Conservation (phyloP, 2,113 vertebrate species). For the Oncorhynchus masou region DNA sequence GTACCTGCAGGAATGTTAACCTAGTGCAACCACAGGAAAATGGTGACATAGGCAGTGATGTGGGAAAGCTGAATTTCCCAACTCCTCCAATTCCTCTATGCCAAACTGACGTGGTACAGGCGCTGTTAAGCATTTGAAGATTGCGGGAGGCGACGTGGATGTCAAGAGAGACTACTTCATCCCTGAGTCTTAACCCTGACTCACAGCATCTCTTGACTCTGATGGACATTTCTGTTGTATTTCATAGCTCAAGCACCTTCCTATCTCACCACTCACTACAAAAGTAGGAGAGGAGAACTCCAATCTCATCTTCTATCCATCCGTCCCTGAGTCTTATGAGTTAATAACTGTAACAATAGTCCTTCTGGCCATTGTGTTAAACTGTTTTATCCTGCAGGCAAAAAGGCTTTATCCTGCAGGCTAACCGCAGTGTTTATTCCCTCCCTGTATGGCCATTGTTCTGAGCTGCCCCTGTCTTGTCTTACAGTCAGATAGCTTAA, state of each 20-base stretch:
- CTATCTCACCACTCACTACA: neutral
- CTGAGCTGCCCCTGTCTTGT: neutral
- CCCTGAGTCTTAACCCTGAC: neutral
- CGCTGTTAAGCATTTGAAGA: no score
- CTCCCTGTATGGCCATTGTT: neutral
- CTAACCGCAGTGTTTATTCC: neutral
- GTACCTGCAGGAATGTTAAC: no score
- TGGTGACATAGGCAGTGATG: no score
- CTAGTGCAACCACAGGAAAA: no score
- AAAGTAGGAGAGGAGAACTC: no score
- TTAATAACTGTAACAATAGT: neutral
- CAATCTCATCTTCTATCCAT: no score
- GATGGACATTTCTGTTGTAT: neutral
- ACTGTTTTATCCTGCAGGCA: neutral
- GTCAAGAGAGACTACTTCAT: neutral
- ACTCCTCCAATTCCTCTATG: no score
- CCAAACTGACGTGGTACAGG: no score
- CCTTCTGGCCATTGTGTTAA: neutral
- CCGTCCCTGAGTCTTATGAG: neutral
- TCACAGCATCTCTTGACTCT: neutral
- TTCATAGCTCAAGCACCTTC: neutral
- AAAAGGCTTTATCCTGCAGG: neutral
- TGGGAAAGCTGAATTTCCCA: no score
- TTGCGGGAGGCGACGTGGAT: no score
- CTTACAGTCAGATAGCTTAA: neutral